Base-by-base conservation (phyloP, 1,140 invertebrate species). In the Leptinotarsa defecta region DNA sequence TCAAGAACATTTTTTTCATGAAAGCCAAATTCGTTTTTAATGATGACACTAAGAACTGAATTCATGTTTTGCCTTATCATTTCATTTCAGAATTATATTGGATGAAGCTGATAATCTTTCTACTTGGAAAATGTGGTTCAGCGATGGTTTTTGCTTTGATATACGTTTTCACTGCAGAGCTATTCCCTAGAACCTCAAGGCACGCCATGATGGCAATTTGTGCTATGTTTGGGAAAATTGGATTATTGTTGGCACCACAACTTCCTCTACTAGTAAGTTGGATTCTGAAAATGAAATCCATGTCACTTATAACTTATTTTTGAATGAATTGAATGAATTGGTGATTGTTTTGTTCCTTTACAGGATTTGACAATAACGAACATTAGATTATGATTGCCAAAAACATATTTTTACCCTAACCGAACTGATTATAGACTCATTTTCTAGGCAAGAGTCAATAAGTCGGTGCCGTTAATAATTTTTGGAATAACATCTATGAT, bases 91-190 rank as follows among this genome's bases (percentile, higher is more conserved):
- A 77, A 13, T 68, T 70, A 15, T 48, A 77, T 13, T 75, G 73
- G 73, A 19, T 57, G 17, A 48, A 48, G 62, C 81, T 91, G 74
- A 83, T 86, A 5, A 76, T 91, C 19, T 94, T 91, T 81, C 87
- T 95, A 73, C 81, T 90, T 19, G 94, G 94, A 13, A 95, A 94
- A 86, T 90, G 91, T 82, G 89, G 90, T 34, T 92, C 92, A 70
- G 91, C 92, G 13, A 88, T 89, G 79, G 90, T 91, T 1, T 93
- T 93, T 83, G 90, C 91, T 77, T 88, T 91, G 17, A 84, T 92
- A 11, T 93, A 93, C 85, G 88, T 94, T 77, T 92, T 91, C 79
- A 92, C 92, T 3, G 88, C 91, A 22, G 93, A 94, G 85, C 86
- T 93, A 84, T 94, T 92, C 83, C 93, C 93, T 17, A 94, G 92